A percentile compares a stretch with the other conserved stretches of the same genome.
These are phyloP conservation scores for Panulirus ornatus DNA, from an alignment of 1,140 invertebrate species.

Conservation along the genomic window DNA sequence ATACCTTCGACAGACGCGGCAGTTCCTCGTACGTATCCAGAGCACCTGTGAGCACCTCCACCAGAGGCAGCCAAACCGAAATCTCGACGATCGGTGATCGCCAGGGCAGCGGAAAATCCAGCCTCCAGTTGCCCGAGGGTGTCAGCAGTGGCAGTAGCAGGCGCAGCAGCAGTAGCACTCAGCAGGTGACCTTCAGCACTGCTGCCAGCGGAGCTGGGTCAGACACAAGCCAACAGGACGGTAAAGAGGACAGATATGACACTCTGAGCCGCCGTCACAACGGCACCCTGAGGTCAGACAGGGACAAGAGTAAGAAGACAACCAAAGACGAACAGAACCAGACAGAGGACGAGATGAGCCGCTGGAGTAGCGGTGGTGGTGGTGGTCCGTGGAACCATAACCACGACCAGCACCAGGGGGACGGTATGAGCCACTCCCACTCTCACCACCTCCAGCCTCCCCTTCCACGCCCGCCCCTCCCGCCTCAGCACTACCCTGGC, in stretches of 20 bases:
- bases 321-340: constrained; percentile 12
- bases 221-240: constrained; percentile 30
- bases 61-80: constrained; percentile 50
- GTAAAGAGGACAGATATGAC: constrained; percentile 36
- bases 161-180: constrained; percentile 53
- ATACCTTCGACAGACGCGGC: background rate
- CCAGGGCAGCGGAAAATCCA: background rate
- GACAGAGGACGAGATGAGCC: background rate
- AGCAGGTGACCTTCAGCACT: constrained; percentile 51
- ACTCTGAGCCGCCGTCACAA: constrained; percentile 4
- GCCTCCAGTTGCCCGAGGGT: constrained; percentile 36
- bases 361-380: constrained; percentile 16
- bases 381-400: background rate
- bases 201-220: background rate
- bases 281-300: constrained; percentile 11
- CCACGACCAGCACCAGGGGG: background rate
- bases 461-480: constrained; percentile 23
- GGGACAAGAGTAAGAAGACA: background rate
- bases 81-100: constrained; percentile 25
- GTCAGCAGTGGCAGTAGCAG: constrained; percentile 52
- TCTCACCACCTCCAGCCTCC: background rate
- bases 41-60: constrained; percentile 13
- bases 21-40: background rate
- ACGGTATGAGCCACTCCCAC: background rate
- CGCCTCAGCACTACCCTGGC: constrained; percentile 28